Conservation (phyloP, 2,888 invertebrate genomes). For the Microctonus aethiopoides region DNA sequence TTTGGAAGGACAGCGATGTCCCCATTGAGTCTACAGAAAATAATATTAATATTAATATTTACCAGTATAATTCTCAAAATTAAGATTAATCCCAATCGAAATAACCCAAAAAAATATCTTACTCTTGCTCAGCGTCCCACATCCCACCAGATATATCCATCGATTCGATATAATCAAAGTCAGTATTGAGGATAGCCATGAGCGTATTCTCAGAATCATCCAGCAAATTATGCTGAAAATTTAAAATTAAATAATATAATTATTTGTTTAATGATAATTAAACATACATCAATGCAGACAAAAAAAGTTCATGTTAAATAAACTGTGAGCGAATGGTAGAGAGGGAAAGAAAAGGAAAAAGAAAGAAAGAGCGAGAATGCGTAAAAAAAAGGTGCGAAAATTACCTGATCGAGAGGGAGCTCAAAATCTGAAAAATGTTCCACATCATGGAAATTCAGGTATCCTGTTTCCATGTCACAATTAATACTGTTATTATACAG, state of each 20-base stretch:
- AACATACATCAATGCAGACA: not conserved
- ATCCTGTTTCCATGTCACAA: slow-evolving; percentile 68
- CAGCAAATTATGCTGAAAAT: slow-evolving; percentile 49
- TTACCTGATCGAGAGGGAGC: slow-evolving; percentile 59
- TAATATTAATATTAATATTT: slow-evolving; percentile 1
- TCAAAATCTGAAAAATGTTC: slow-evolving; percentile 67
- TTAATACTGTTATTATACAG: not conserved
- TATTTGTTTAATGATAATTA: not conserved
- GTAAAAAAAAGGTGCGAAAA: slow-evolving; percentile 6
- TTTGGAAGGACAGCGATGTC: slow-evolving; percentile 66
- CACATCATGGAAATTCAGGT: slow-evolving; percentile 68
- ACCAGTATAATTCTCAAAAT: too few species aligned
- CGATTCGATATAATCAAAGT: slow-evolving; percentile 53
- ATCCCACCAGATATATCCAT: slow-evolving; percentile 50
- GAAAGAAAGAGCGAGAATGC: not conserved
- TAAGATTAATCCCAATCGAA: not conserved
- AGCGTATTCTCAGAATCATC: slow-evolving; percentile 56
- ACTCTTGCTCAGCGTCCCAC: slow-evolving; percentile 65
- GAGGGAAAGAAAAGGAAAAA: too few species aligned
- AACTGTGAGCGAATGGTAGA: not conserved
- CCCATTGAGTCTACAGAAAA: slow-evolving; percentile 61
- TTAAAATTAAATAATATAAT: not conserved
- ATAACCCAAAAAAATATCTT: slow-evolving; percentile 40
- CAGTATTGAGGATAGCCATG: slow-evolving; percentile 51
- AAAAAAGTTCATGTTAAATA: not conserved